Evolutionary conservation across 1,140 invertebrate genomes (phyloP), one percentile per base, ranked within the genome.

Genomic region (Drosophila baimaii): DNA sequence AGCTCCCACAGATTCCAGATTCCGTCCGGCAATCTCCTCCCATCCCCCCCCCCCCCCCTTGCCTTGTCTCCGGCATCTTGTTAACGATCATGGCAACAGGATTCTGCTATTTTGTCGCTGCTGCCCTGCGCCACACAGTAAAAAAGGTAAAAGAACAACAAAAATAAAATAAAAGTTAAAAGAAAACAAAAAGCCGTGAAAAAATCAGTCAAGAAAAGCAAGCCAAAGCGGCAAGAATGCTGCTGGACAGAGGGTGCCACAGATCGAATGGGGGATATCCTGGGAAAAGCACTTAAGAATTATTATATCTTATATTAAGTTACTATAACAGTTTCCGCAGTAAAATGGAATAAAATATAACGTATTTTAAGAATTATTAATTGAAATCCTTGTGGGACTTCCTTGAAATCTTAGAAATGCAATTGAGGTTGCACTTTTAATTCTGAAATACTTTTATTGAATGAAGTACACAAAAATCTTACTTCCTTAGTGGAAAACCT

Each of bases 61-160:
- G 58, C 76, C 66, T 86, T 86, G 79, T 86, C 83, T 86, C 79
- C 79, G 83, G 83, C 83, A 88, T 88, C 83, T 88, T 88, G 83
- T 88, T 88, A 88, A 88, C 83, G 83, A 88, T 89, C 83, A 89
- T 86, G 84, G 83, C 83, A 88, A 88, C 83, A 88, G 83, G 84
- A 84, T 88, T 88, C 83, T 89, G 83, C 83, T 89, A 88, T 88
- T 88, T 88, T 88, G 83, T 88, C 79, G 82, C 82, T 86, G 82
- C 70, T 73, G 68, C 81, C 77, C 73, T 80, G 72, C 66, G 77
- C 77, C 81, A 77, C 73, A 68, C 52, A 72, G 63, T 21, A 66
- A 76, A 66, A 76, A 76, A 64, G 47, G 44, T 37, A 61, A 49
- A 56, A 57, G 46, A 43, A 46, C 49, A 62, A 61, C 1, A 21